Base-by-base conservation (phyloP, 1,140 invertebrate species). In the Drosophila prosaltans region DNA sequence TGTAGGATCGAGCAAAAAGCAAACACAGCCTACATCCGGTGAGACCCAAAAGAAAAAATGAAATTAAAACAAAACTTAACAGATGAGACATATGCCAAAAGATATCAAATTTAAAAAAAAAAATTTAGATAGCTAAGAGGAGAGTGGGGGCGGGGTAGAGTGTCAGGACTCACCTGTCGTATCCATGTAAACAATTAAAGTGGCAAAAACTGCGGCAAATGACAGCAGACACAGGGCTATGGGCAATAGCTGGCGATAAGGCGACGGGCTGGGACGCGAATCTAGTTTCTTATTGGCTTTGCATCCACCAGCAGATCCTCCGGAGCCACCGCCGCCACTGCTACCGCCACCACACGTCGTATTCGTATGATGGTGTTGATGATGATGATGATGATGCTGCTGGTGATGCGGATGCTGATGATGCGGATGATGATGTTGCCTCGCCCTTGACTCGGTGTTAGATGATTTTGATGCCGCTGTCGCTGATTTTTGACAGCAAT, bases 131-230 rank as follows among this genome's bases (percentile, higher is more conserved):
- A 51, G 21, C 63, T 82, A 81, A 78, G 11, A 36, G 32, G 6
- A 36, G 11, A 65, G 24, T 26, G 58, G 45, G 30, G 2, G 43
- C 43, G 39, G n/a, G 7, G 36, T n/a, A 24, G 4, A 43, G n/a
- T 45, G 16, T 30, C 3, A 21, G 41, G 58, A 88, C 82, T 93
- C 91, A 95, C 95, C 94, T 91, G 94, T 94, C 82, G 94, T 95
- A 84, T 95, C 94, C 94, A 95, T 95, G 78, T 95, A 95, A 72
- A 95, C 93, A 41, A 95, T 93, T 74, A 95, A 92, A 73, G 95
- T 93, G 24, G 94, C 94, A 93, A 95, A 95, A 10, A 95, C 95
- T 41, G 94, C 94, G 41, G 95, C 94, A 91, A 95, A 95, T 39
- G 94, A 95, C 24, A 95, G 82, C 65, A 95, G 92, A 93, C 95